These are phyloP conservation scores for Elgonia sp. DNA, from an alignment of 2,888 invertebrate genomes.

Conservation along the genomic window DNA sequence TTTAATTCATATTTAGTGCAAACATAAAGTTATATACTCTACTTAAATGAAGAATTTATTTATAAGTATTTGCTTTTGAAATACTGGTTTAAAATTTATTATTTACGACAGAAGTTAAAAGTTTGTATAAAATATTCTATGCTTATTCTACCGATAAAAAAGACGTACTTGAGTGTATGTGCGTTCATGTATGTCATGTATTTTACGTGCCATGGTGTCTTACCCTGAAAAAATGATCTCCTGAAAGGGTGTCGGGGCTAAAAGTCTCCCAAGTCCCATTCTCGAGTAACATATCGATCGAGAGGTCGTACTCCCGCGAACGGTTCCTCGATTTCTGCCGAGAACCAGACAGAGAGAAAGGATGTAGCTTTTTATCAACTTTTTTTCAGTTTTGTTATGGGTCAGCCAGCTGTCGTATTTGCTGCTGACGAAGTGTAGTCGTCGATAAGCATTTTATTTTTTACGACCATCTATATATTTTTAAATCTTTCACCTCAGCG, in stretches of 20 bases:
- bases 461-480: constrained; percentile 54
- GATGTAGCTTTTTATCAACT: constrained; percentile 82
- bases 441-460: constrained; percentile 22
- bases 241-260: constrained; percentile 88
- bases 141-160: constrained; percentile 1
- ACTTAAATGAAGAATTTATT: no score
- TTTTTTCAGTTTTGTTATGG: constrained; percentile 76
- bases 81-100: no score
- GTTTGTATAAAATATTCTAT: background rate
- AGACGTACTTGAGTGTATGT: constrained; percentile 27
- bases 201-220: constrained; percentile 84
- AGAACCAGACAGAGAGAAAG: constrained; percentile 83
- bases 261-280: constrained; percentile 90
- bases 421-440: constrained; percentile 52
- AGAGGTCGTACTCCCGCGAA: constrained; percentile 88
- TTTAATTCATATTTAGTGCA: no score
- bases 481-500: constrained; percentile 33
- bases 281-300: constrained; percentile 88
- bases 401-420: constrained; percentile 49
- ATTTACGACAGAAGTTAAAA: no score
- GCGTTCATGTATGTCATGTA: constrained; percentile 63
- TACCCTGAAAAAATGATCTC: constrained; percentile 89
- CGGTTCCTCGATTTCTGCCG: constrained; percentile 87
- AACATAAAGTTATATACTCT: no score
- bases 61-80: no score